Conservation (phyloP, 2,888 invertebrate species). For the Cephus pygmeus region DNA sequence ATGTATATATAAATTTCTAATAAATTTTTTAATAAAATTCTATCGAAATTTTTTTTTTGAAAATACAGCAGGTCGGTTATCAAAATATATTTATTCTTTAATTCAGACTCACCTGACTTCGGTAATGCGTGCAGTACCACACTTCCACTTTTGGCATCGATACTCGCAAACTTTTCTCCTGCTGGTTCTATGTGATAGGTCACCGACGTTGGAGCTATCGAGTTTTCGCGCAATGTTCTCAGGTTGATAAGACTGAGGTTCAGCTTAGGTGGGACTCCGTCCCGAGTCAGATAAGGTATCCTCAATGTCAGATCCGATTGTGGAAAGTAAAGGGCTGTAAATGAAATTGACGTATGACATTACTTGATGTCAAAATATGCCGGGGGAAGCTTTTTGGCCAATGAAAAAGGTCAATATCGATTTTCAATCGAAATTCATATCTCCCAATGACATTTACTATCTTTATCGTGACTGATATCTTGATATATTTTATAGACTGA, state of each 20-base stretch:
- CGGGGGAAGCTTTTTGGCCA: background rate
- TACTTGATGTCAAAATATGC: background rate
- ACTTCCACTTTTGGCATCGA: constrained; percentile 34
- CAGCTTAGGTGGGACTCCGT: constrained; percentile 31
- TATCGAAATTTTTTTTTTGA: background rate
- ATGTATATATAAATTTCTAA: background rate
- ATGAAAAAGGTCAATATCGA: background rate
- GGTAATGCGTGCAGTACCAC: constrained; percentile 39
- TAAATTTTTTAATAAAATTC: background rate
- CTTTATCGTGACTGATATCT: background rate
- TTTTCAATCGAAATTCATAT: background rate
- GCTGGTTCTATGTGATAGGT: constrained; percentile 45
- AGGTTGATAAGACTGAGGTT: constrained; percentile 45
- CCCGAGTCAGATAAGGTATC: constrained; percentile 45
- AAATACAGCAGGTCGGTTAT: background rate
- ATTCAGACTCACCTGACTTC: constrained; percentile 38
- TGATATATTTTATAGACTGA: background rate
- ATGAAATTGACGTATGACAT: constrained; percentile 13
- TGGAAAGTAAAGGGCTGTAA: constrained; percentile 61
- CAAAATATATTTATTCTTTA: background rate
- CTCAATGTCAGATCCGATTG: constrained; percentile 56
- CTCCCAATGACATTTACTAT: background rate
- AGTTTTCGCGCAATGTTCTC: constrained; percentile 52
- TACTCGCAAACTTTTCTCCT: constrained; percentile 33
- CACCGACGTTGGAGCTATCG: constrained; percentile 35